Evolutionary conservation across 2,797 vertebrate species (phyloP).

Genomic region (Setipinna tenuifilis): DNA sequence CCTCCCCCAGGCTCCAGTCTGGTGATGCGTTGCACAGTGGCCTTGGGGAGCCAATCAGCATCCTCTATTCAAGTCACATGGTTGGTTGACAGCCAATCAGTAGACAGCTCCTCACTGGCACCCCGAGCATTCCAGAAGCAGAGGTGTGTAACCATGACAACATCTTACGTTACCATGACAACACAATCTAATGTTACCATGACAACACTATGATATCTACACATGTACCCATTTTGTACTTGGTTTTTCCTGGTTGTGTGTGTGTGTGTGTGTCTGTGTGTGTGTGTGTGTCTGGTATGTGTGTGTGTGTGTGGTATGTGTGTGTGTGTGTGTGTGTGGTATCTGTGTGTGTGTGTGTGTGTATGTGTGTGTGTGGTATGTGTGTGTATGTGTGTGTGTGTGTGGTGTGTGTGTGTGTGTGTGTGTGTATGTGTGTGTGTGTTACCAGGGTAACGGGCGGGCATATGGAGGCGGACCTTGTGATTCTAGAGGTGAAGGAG

Average conservation of each 20-base stretch:
- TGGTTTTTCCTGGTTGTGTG: no score
- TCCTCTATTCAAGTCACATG: conserved; percentile 78
- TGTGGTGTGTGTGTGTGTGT: no score
- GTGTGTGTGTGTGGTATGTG: no score
- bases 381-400: no score
- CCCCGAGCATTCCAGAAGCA: conserved; percentile 72
- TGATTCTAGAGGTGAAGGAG: conserved; percentile 74
- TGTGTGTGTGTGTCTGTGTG: no score
- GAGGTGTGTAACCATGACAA: conserved; percentile 72
- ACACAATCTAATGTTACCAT: no score
- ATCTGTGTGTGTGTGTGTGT: no score
- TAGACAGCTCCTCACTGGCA: conserved; percentile 70
- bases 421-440: not conserved
- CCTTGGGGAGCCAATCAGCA: conserved; percentile 67
- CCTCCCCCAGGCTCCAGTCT: conserved; percentile 77
- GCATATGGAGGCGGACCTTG: conserved; percentile 79
- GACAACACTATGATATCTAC: no score
- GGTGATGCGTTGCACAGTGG: conserved; percentile 81
- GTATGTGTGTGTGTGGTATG: no score
- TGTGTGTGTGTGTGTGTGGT: no score
- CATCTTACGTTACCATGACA: not conserved
- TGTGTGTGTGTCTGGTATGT: no score
- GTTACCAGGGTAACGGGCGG: conserved; percentile 77
- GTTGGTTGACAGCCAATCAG: conserved; percentile 73
- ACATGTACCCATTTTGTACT: no score